phyloP scores from a whole-genome alignment of 2,888 invertebrate species.

The Lucinisca nassula region DNA sequence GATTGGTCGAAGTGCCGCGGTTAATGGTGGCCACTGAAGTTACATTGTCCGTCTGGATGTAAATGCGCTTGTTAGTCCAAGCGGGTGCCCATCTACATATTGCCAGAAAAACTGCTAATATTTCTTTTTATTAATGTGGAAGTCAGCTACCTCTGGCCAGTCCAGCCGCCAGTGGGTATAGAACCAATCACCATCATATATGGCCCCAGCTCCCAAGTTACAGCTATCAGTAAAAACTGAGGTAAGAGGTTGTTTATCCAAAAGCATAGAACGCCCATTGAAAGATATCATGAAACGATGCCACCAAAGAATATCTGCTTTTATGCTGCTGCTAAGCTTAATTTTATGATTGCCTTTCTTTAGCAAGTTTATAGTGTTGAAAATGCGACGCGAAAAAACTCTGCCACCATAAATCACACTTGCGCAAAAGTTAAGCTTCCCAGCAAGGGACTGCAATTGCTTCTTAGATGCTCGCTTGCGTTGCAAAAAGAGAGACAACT shows the following conservation, averaged over 20 bases:
- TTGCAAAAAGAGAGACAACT: not conserved
- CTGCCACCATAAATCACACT: not conserved
- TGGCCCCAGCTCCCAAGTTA: constrained; percentile 25
- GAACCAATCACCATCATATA: constrained; percentile 35
- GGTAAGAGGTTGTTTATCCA: not conserved
- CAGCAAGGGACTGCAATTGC: too few species aligned
- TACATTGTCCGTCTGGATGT: constrained; percentile 18
- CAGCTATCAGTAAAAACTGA: constrained; percentile 3
- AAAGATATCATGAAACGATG: constrained; percentile 25
- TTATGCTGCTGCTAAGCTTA: constrained; percentile 2
- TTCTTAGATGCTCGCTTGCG: not conserved
- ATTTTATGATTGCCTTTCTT: constrained; percentile 20
- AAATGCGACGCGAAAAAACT: not conserved
- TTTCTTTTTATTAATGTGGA: constrained; percentile 41
- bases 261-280: constrained; percentile 19
- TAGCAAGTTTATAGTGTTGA: not conserved
- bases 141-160: not conserved
- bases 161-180: constrained; percentile 22
- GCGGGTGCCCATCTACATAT: too few species aligned
- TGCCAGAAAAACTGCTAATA: not conserved
- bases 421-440: not conserved
- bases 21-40: not conserved
- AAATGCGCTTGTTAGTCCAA: not conserved
- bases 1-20: constrained; percentile 1
- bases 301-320: constrained; percentile 26